Evolutionary conservation across 2,888 invertebrate genomes (phyloP), one percentile per base, ranked within the genome.

Genomic region (Poecilus cupreus): DNA sequence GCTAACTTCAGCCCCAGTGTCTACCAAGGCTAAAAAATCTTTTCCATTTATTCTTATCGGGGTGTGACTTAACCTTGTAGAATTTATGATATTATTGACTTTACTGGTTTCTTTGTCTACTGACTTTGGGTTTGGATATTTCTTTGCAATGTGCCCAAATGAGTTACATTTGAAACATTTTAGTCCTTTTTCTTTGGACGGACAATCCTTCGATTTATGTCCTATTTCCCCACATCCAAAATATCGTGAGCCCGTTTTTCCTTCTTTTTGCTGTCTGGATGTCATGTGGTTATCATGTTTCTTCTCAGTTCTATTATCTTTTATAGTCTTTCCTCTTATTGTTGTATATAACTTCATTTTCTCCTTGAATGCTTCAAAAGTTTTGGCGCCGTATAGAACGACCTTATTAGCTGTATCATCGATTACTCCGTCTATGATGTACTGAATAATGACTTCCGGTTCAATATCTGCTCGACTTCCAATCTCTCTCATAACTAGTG

Each of bases 401-500:
- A 75, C 16, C 54, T 75, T 75, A 26, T 75, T 75, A 10, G n/a
- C 51, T 16, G 76, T 0, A 24, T 76, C 76, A 13, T 76, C 54
- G 13, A 0, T 16, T 20, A 74, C 79, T 13, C 82, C 22, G 24
- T 83, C 81, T 11, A 77, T 77, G 10, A 77, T 16, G 18, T 77
- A 77, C 13, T 77, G 77, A n/a, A 70, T 70, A 3, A 70, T 8
- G 6, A 39, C 37, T 39, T 39, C 32, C 1, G 13, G 4, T n/a
- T 24, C 32, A 3, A 68, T 11, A 32, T 68, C 8, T 4, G 13
- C 37, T 37, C 68, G 20, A 10, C 68, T 68, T 2, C 26, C 68
- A 6, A 86, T 68, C 80, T 87, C 86, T 76, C 85, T 86, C 86
- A 86, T 87, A 13, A 68, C 26, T 0, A 86, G 79, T 54, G 87